phyloP scores from a whole-genome alignment of 1,140 invertebrate genomes.

The Papilio polytes region DNA sequence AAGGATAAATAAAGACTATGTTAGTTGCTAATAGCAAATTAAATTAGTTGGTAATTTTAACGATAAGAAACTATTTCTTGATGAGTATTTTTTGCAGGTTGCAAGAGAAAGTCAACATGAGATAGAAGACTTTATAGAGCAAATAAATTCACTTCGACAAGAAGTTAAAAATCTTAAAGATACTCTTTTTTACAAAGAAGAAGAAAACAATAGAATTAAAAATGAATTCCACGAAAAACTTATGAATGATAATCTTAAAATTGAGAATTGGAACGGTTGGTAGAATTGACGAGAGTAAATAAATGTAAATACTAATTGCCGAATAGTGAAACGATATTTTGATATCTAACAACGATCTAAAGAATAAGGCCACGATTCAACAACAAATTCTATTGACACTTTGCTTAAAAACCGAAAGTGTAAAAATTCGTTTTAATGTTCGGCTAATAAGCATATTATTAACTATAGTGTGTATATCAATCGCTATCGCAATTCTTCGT shows the following conservation, averaged over 20 bases:
- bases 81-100: constrained; percentile 46
- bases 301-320: no score
- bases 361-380: no score
- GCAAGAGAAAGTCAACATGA: constrained; percentile 49
- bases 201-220: constrained; percentile 69
- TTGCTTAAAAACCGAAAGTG: no score
- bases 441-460: no score
- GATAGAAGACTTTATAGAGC: constrained; percentile 55
- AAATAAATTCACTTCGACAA: constrained; percentile 69
- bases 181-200: constrained; percentile 62
- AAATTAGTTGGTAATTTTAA: not conserved
- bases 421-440: no score
- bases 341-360: no score
- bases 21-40: constrained; percentile 27
- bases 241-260: constrained; percentile 63
- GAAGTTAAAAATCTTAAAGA: constrained; percentile 69
- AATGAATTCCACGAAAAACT: constrained; percentile 67
- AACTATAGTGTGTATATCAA: no score
- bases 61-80: not conserved
- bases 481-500: no score
- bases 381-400: no score
- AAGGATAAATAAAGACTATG: constrained; percentile 59
- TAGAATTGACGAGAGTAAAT: not conserved
- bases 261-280: constrained; percentile 71
- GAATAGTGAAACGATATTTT: no score